Percentiles rank a stretch among this genome's conserved stretches.
These are phyloP conservation scores for Microtus pennsylvanicus DNA, from an alignment of 2,113 vertebrate genomes.

Conservation along the genomic window DNA sequence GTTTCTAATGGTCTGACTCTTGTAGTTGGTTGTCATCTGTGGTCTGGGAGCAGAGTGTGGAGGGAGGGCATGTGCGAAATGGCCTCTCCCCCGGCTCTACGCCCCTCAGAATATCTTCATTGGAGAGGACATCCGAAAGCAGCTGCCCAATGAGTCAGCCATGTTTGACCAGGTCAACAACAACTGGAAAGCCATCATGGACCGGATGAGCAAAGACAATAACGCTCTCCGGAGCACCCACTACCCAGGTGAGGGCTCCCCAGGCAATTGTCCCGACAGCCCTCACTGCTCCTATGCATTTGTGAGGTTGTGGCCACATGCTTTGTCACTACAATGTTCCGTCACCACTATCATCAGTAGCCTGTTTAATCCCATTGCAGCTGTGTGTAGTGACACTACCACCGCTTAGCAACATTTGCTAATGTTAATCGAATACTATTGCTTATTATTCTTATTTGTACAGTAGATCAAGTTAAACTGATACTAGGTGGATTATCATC, in stretches of 20 bases:
- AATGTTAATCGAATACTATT: neutral
- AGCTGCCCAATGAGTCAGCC: slow-evolving; percentile 90
- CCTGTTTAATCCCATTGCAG: neutral
- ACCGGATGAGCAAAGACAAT: slow-evolving; percentile 85
- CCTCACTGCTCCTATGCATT: neutral
- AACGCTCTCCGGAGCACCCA: slow-evolving; percentile 92
- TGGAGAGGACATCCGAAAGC: slow-evolving; percentile 93
- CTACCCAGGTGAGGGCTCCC: slow-evolving; percentile 86
- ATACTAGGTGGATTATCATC: neutral
- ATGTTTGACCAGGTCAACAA: slow-evolving; percentile 90
- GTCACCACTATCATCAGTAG: neutral
- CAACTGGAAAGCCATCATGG: slow-evolving; percentile 92
- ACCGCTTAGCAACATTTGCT: neutral
- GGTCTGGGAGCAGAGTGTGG: slow-evolving; percentile 1
- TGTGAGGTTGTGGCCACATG: neutral
- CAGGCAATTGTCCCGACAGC: fast-evolving
- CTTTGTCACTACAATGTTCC: neutral
- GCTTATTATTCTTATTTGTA: neutral
- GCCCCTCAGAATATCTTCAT: slow-evolving; percentile 92
- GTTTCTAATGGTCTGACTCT: neutral
- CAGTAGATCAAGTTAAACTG: neutral
- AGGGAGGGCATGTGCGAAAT: neutral
- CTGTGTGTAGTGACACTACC: neutral
- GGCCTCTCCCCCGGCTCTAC: neutral
- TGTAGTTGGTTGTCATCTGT: neutral